phyloP scores from a whole-genome alignment of 2,888 invertebrate species.

The Malachius bipustulatus region DNA sequence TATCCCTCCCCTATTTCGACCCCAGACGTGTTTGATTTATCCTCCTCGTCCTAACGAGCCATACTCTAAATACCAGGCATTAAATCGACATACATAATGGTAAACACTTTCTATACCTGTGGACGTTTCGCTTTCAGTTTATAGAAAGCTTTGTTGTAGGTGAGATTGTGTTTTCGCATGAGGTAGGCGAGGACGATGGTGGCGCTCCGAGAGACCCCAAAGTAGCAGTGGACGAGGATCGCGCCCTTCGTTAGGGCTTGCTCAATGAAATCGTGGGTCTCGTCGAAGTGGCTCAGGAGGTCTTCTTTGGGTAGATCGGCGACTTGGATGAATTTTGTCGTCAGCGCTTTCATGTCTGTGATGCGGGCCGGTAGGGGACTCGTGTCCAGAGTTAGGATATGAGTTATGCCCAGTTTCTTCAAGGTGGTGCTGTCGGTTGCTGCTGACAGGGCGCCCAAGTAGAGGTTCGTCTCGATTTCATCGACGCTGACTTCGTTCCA shows the following conservation, averaged over 20 bases:
- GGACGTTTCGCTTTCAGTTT: conserved; percentile 56
- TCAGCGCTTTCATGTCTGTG: conserved; percentile 52
- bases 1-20: too few species aligned
- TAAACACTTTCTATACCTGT: too few species aligned
- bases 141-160: conserved; percentile 59
- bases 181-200: conserved; percentile 76
- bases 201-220: conserved; percentile 83
- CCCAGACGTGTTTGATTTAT: too few species aligned
- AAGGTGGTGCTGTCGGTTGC: conserved; percentile 62
- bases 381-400: conserved; percentile 73
- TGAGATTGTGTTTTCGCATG: conserved; percentile 73
- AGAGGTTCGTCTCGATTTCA: conserved; percentile 44
- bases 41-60: too few species aligned
- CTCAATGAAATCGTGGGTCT: conserved; percentile 65
- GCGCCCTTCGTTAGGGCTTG: conserved; percentile 52
- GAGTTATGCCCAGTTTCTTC: conserved; percentile 53
- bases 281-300: conserved; percentile 65
- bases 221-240: conserved; percentile 83
- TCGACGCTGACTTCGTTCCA: conserved; percentile 45
- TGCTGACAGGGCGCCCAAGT: conserved; percentile 64
- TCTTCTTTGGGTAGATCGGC: conserved; percentile 80
- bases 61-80: too few species aligned
- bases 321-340: conserved; percentile 65
- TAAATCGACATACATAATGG: too few species aligned
- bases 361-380: conserved; percentile 71